phyloP scores from a whole-genome alignment of 2,888 invertebrate species.

The Heterodera filipjevi region DNA sequence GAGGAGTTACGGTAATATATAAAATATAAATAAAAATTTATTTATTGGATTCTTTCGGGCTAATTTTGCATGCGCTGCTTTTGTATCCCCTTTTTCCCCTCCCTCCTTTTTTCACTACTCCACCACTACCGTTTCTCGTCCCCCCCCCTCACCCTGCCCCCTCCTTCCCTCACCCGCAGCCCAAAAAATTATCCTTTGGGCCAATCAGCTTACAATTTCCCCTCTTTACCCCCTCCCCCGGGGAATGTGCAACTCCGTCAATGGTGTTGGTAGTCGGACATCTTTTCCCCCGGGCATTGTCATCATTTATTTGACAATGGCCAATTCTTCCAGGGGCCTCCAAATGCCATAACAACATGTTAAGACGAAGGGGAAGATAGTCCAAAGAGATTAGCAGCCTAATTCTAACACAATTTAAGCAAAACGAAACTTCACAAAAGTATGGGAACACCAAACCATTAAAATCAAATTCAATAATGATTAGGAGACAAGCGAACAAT shows the following conservation, averaged over 20 bases:
- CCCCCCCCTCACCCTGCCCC: neutral
- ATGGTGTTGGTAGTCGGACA: neutral
- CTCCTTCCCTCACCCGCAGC: too few relatives aligned
- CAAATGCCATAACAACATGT: slow-evolving; percentile 14
- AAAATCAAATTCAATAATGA: too few relatives aligned
- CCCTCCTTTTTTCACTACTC: neutral
- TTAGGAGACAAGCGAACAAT: too few relatives aligned
- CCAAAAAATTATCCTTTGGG: neutral
- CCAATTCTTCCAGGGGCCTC: neutral
- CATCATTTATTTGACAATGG: slow-evolving; percentile 23
- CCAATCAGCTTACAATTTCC: slow-evolving; percentile 4
- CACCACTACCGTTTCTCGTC: neutral
- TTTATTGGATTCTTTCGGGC: too few relatives aligned
- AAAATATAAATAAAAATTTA: too few relatives aligned
- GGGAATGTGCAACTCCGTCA: slow-evolving; percentile 10
- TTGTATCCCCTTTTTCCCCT: neutral
- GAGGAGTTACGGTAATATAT: too few relatives aligned
- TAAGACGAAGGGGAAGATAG: neutral
- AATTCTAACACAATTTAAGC: neutral
- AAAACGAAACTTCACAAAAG: neutral
- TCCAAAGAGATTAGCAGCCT: neutral
- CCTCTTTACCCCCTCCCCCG: slow-evolving; percentile 4
- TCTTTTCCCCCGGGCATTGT: slow-evolving; percentile 29
- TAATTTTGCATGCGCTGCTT: neutral
- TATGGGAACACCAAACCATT: too few relatives aligned